Evolutionary conservation across 2,113 vertebrate species (phyloP).

Genomic region (Labeo rohita): DNA sequence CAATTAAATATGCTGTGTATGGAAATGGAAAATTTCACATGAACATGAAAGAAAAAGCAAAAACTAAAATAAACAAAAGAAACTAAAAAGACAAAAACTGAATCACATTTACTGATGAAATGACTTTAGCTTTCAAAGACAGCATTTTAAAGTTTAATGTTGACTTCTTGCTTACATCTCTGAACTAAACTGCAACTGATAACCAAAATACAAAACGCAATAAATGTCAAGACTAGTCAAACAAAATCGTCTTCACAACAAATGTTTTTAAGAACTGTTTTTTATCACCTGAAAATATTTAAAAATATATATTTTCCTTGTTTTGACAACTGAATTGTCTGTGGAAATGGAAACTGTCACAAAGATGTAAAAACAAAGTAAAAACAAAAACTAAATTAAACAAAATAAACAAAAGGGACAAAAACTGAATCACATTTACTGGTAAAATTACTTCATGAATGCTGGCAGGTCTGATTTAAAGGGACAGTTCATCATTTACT

Average conservation of each 20-base stretch:
- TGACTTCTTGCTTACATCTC: background rate
- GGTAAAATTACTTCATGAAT: too few relatives aligned
- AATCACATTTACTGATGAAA: too few relatives aligned
- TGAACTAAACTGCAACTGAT: background rate
- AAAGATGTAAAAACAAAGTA: background rate
- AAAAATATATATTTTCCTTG: background rate
- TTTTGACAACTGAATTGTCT: background rate
- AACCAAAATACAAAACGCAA: background rate
- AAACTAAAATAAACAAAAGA: too few relatives aligned
- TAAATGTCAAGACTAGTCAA: background rate
- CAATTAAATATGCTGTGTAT: too few relatives aligned
- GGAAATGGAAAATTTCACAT: too few relatives aligned
- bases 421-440: background rate
- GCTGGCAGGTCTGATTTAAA: too few relatives aligned
- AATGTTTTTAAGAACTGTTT: background rate
- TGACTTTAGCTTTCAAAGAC: background rate
- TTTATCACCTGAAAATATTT: background rate
- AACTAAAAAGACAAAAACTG: too few relatives aligned
- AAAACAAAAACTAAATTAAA: too few relatives aligned
- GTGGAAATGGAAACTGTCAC: background rate
- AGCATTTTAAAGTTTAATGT: background rate
- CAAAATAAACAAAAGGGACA: too few relatives aligned
- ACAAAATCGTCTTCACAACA: background rate
- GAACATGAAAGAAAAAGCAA: too few relatives aligned
- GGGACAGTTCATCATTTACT: too few relatives aligned